These are phyloP conservation scores for Basileuterus tristriatus DNA, from an alignment of 2,797 vertebrate species.

Conservation along the genomic window DNA sequence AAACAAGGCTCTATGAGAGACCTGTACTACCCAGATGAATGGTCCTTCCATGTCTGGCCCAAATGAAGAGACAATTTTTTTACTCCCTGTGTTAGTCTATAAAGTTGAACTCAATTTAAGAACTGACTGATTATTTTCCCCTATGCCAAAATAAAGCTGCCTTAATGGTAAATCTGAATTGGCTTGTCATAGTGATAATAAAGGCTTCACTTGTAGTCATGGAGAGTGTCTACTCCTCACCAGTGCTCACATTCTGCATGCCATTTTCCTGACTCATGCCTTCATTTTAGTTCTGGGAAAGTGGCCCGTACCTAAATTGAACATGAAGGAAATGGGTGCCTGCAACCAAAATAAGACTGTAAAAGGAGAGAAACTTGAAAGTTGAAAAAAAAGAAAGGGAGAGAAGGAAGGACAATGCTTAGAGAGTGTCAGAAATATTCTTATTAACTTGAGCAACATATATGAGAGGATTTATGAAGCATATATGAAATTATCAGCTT, in stretches of 20 bases:
- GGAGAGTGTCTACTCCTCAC: background rate
- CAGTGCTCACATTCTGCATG: background rate
- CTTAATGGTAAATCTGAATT: background rate
- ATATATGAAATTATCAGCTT: background rate
- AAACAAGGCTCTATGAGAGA: background rate
- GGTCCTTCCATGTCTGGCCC: background rate
- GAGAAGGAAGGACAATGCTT: background rate
- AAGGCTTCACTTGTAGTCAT: background rate
- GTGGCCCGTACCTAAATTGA: background rate
- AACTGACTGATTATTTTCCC: background rate
- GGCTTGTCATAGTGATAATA: background rate
- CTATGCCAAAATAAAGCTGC: background rate
- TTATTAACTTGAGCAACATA: background rate
- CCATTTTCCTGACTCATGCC: constrained; percentile 17
- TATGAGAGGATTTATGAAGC: background rate
- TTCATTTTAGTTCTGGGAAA: constrained; percentile 36
- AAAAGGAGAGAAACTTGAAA: background rate
- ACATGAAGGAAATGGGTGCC: constrained; percentile 20
- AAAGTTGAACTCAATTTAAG: background rate
- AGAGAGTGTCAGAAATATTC: background rate
- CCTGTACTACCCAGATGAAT: background rate
- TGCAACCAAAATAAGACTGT: background rate
- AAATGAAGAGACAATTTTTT: background rate
- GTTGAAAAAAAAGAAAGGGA: background rate
- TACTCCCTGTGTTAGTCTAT: background rate